Percentiles rank a stretch among this genome's conserved stretches.
phyloP scores from a whole-genome alignment of 2,797 vertebrate genomes.

The Selene dorsalis region DNA sequence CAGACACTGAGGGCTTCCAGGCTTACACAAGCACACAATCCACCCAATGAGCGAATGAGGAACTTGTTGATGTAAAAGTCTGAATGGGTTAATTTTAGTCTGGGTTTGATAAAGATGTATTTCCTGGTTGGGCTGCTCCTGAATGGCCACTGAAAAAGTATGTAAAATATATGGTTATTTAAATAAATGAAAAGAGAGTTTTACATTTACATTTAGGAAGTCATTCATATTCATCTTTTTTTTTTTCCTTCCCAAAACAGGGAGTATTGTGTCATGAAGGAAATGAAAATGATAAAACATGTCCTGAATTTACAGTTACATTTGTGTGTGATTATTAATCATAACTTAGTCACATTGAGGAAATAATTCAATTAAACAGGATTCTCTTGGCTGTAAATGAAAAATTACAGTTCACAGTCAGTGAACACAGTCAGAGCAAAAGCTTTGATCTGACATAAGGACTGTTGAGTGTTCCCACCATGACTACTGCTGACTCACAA shows the following conservation, averaged over 20 bases:
- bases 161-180: slow-evolving; percentile 12
- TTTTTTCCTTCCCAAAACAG: slow-evolving; percentile 5
- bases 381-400: not conserved
- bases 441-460: not conserved
- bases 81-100: slow-evolving; percentile 8
- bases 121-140: slow-evolving; percentile 62
- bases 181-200: not conserved
- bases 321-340: not conserved
- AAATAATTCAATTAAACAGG: not conserved
- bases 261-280: slow-evolving; percentile 25
- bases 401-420: not conserved
- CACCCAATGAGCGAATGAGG: slow-evolving; percentile 11
- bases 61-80: slow-evolving; percentile 53
- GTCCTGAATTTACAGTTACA: not conserved
- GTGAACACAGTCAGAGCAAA: slow-evolving; percentile 35
- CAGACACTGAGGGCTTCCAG: not conserved
- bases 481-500: not conserved
- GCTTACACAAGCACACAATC: not conserved
- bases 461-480: not conserved
- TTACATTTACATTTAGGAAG: not conserved
- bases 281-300: not conserved
- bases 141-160: not conserved
- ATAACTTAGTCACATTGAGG: not conserved
- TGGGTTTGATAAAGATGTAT: not conserved
- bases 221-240: not conserved